A percentile compares a stretch with the other conserved stretches of the same genome.
phyloP scores from a whole-genome alignment of 53 echinoderm and acorn worm genomes.

The Patiria pectinifera region DNA sequence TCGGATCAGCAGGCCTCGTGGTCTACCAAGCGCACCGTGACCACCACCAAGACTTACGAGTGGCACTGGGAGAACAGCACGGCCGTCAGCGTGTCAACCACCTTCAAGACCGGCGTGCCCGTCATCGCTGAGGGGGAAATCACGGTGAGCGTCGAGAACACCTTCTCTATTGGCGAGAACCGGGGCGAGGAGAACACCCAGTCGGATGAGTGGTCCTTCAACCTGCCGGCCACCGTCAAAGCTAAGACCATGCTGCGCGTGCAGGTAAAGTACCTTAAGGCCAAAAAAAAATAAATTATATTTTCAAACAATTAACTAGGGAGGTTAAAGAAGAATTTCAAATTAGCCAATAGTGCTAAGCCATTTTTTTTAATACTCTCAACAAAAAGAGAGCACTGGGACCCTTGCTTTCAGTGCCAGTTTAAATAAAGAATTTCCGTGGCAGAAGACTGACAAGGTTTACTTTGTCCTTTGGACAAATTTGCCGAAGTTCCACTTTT shows the following conservation, averaged over 20 bases:
- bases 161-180: conserved; percentile 50
- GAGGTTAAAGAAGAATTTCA: too few species aligned
- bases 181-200: conserved; percentile 31
- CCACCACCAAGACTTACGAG: conserved; percentile 59
- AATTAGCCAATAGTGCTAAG: too few species aligned
- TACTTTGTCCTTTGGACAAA: too few species aligned
- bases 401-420: too few species aligned
- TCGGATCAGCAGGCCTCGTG: conserved; percentile 47
- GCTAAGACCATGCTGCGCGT: conserved; percentile 35
- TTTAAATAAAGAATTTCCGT: too few species aligned
- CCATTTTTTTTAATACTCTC: too few species aligned
- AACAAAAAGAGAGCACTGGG: too few species aligned
- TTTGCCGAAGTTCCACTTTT: too few species aligned
- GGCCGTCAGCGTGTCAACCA: conserved; percentile 9
- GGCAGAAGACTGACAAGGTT: too few species aligned
- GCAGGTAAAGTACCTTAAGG: not conserved
- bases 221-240: conserved; percentile 25
- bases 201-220: conserved; percentile 50
- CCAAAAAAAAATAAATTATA: too few species aligned
- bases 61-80: conserved; percentile 61
- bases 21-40: conserved; percentile 27
- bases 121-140: conserved; percentile 33
- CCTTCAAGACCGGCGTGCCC: conserved; percentile 54
- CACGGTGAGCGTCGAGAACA: conserved; percentile 27
- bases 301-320: too few species aligned